These are phyloP conservation scores for Thamnophis sirtalis DNA, from an alignment of 2,113 vertebrate genomes.

Conservation along the genomic window DNA sequence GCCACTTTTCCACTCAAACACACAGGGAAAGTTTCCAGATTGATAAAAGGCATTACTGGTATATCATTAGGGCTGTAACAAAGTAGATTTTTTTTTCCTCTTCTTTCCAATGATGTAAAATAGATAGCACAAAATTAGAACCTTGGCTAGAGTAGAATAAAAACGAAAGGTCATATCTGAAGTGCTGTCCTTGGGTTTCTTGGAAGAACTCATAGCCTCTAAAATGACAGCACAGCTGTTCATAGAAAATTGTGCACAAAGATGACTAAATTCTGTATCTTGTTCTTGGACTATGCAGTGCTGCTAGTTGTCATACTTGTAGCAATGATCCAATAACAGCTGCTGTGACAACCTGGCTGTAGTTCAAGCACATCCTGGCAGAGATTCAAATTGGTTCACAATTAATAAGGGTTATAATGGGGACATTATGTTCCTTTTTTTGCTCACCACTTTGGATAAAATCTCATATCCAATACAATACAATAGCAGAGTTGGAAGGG, in stretches of 20 bases:
- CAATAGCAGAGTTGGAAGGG: too few relatives aligned
- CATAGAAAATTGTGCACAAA: conserved; percentile 57
- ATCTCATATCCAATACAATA: neutral
- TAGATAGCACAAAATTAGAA: conserved; percentile 43
- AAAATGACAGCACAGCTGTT: conserved; percentile 70
- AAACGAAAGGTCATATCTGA: conserved; percentile 51
- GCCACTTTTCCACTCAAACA: neutral
- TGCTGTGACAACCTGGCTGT: conserved; percentile 23
- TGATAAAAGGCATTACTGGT: neutral
- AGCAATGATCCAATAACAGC: conserved; percentile 1
- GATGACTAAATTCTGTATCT: conserved; percentile 42
- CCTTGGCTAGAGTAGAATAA: conserved; percentile 27
- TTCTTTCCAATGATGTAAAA: conserved; percentile 26
- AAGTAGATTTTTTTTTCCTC: conserved; percentile 15
- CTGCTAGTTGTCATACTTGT: neutral
- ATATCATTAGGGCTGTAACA: conserved; percentile 27
- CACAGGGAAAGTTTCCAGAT: neutral
- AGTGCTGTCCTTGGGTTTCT: conserved; percentile 56
- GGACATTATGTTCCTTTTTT: neutral
- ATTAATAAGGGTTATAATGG: neutral
- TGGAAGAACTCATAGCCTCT: conserved; percentile 67
- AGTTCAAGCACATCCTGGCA: neutral
- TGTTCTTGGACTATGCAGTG: conserved; percentile 36
- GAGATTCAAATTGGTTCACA: neutral
- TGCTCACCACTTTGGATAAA: neutral